Evolutionary conservation across 2,888 invertebrate species (phyloP), one percentile per base, ranked within the genome.

Genomic region (Cotesia congregata): DNA sequence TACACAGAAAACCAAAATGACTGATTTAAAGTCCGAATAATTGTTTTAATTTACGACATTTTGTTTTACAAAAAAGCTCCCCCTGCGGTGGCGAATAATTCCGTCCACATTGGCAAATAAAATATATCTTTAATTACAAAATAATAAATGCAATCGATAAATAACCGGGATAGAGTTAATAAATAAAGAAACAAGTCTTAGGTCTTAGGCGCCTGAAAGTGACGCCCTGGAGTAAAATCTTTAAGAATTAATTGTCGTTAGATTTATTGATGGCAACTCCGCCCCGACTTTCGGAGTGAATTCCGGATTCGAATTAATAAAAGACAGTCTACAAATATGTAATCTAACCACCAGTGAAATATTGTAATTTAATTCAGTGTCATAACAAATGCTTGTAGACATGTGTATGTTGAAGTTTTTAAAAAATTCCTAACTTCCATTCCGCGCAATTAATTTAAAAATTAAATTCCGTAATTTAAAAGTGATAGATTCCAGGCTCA

Each of bases 401-500:
- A 12, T 6, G 67, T 65, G 73, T 77, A 74, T 75, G 65, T 41
- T 76, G 74, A 72, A 77, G 74, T 72, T 82, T 77, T 78, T 70
- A 76, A 71, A 30, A 30, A 30, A 30, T 30, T 30, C 30, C 30
- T 30, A 30, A 30, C 30, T 30, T 30, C 30, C 30, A 30, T 30
- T 30, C 30, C 30, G 30, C 0, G 30, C 30, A 30, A 30, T 30
- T 30, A 30, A 30, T 30, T 30, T 30, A 30, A 30, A 30, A 30
- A 30, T 30, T 30, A 30, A 30, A 30, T 30, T 30, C 30, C 3
- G 30, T 30, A 30, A 30, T 30, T 30, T 62, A 62, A 12, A 62
- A 62, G n/a, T 62, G 17, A 30, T 65, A 30, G 12, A 2, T n/a
- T 62, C 15, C 72, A 41, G 71, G 67, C 72, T 90, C 87, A 95